These are phyloP conservation scores for Eupithecia exiguata DNA, from an alignment of 2,888 invertebrate species.

Conservation along the genomic window DNA sequence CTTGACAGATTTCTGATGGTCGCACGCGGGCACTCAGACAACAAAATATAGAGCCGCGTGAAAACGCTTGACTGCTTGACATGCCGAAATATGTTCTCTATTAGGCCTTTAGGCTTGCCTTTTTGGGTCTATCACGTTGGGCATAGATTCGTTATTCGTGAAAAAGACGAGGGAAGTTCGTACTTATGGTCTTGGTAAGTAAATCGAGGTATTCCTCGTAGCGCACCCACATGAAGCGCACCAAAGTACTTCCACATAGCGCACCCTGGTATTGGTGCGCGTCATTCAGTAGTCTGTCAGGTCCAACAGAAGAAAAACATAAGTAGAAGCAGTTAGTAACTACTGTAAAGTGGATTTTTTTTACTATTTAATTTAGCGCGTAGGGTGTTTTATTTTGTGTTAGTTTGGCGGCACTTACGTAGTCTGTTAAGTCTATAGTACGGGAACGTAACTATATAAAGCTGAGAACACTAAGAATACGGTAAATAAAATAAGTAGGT, in stretches of 20 bases:
- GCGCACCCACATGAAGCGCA: too few relatives aligned
- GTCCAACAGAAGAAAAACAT: background rate
- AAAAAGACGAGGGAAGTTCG: background rate
- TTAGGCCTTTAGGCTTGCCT: background rate
- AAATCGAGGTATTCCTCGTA: too few relatives aligned
- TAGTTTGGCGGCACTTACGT: background rate
- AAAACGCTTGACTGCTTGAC: background rate
- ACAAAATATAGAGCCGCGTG: background rate
- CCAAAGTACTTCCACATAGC: too few relatives aligned
- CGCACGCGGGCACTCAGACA: background rate
- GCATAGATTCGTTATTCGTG: background rate
- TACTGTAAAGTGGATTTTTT: too few relatives aligned
- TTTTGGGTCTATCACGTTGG: background rate
- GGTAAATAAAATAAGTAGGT: background rate
- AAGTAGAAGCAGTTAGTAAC: background rate
- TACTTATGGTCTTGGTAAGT: background rate
- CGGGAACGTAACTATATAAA: background rate
- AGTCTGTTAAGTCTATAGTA: background rate
- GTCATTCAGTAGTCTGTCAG: too few relatives aligned
- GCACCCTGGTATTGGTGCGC: too few relatives aligned
- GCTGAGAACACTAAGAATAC: background rate
- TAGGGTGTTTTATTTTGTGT: background rate
- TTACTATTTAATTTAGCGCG: background rate
- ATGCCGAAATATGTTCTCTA: background rate
- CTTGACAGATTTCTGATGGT: conserved; percentile 23